Percentiles rank a stretch among this genome's conserved stretches.
Conservation (phyloP, 2,888 invertebrate genomes). For the Drosophila mimica region DNA sequence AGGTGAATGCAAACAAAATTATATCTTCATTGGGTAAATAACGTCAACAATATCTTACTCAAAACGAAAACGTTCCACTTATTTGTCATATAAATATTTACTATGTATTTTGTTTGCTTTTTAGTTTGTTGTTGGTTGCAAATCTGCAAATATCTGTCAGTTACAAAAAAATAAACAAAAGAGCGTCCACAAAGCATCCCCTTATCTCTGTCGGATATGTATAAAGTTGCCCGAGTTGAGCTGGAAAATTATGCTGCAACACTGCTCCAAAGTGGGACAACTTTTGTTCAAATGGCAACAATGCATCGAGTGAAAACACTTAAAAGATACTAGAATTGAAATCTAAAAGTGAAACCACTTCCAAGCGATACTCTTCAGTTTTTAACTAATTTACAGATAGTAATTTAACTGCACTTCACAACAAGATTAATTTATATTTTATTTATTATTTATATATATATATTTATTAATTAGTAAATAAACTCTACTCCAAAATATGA, state of each 20-base stretch:
- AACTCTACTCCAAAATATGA: not conserved
- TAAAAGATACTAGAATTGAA: not conserved
- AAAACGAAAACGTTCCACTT: not conserved
- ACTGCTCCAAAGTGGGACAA: not conserved
- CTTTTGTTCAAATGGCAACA: slow-evolving; percentile 1
- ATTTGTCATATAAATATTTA: slow-evolving; percentile 6
- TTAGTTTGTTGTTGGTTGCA: slow-evolving; percentile 1
- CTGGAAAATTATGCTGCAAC: slow-evolving; percentile 2
- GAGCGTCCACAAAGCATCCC: not conserved
- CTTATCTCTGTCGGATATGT: slow-evolving; percentile 21
- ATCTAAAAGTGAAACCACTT: not conserved
- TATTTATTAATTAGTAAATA: too few species aligned
- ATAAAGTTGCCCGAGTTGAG: not conserved
- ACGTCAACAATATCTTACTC: not conserved
- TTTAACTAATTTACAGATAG: not conserved
- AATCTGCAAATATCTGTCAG: not conserved
- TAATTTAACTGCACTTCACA: not conserved
- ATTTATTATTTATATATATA: not conserved
- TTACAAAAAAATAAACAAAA: slow-evolving; percentile 5
- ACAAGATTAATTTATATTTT: not conserved
- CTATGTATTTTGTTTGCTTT: not conserved
- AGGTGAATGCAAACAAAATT: slow-evolving; percentile 18
- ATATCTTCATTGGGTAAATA: slow-evolving; percentile 14
- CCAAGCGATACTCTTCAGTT: not conserved
- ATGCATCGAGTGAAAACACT: not conserved